phyloP scores from a whole-genome alignment of 2,113 vertebrate genomes.

The Ploceus nigricollis region DNA sequence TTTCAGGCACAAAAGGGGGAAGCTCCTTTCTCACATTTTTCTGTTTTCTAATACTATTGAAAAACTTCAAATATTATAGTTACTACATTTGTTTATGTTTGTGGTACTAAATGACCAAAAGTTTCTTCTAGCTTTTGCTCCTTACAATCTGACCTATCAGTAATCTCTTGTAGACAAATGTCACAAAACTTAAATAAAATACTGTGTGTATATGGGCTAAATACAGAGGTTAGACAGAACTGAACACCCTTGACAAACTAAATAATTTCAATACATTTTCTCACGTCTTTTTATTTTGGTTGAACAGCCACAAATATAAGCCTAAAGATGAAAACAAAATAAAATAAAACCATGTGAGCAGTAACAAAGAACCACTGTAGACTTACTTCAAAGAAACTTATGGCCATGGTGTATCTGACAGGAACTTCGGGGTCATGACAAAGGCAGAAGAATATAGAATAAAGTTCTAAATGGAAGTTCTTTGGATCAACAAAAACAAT shows the following conservation, averaged over 20 bases:
- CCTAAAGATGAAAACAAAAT: not conserved
- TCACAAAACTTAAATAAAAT: not conserved
- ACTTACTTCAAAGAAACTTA: constrained; percentile 92
- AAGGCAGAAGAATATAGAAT: constrained; percentile 89
- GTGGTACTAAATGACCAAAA: not conserved
- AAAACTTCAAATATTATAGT: not conserved
- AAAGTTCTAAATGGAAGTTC: constrained; percentile 89
- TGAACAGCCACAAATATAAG: not conserved
- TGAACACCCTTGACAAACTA: not conserved
- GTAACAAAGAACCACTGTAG: not conserved
- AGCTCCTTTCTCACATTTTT: not conserved
- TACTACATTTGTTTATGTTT: not conserved
- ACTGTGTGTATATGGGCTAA: not conserved
- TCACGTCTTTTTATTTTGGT: not conserved
- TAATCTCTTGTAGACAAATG: not conserved
- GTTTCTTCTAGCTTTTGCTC: not conserved
- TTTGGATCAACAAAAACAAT: constrained; percentile 88
- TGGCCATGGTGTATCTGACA: constrained; percentile 86
- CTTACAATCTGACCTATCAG: not conserved
- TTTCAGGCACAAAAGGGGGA: not conserved
- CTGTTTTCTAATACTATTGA: not conserved
- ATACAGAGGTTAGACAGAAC: not conserved
- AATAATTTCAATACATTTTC: not conserved
- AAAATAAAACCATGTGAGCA: not conserved
- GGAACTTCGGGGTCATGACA: constrained; percentile 91